Evolutionary conservation across 1,140 invertebrate species (phyloP).

Genomic region (Drosophila guanche): DNA sequence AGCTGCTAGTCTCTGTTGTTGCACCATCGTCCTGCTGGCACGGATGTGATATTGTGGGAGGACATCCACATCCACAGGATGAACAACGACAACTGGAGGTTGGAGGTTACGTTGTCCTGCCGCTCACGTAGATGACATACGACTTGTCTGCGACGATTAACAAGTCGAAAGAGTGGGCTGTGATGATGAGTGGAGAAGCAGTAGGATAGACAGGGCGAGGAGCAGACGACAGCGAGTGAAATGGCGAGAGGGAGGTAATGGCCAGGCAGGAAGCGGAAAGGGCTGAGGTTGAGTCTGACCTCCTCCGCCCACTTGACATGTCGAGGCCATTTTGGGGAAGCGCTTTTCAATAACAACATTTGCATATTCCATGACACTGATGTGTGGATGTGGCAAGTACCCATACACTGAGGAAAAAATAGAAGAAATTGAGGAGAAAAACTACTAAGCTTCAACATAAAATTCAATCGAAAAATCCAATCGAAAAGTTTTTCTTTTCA

Average conservation of each 20-base stretch:
- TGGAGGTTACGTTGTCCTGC: slow-evolving; percentile 41
- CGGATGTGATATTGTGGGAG: slow-evolving; percentile 23
- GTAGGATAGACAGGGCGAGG: not conserved
- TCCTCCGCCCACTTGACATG: slow-evolving; percentile 24
- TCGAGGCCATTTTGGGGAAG: slow-evolving; percentile 38
- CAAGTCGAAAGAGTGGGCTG: slow-evolving; percentile 18
- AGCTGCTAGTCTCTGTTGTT: slow-evolving; percentile 1
- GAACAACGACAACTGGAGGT: slow-evolving; percentile 32
- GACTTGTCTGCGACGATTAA: slow-evolving; percentile 69
- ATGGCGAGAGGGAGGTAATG: slow-evolving; percentile 18
- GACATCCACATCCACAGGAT: slow-evolving; percentile 22
- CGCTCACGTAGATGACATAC: slow-evolving; percentile 60
- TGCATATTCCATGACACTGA: slow-evolving; percentile 34
- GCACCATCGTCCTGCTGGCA: not conserved
- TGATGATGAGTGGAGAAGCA: slow-evolving; percentile 2
- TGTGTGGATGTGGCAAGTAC: too few species aligned
- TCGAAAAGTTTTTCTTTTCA: too few species aligned
- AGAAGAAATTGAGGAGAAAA: too few species aligned
- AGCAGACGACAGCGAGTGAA: slow-evolving; percentile 7
- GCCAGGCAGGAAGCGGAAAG: slow-evolving; percentile 16
- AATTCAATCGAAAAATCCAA: too few species aligned
- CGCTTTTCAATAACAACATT: slow-evolving; percentile 60
- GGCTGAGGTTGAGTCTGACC: not conserved
- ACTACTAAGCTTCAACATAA: too few species aligned
- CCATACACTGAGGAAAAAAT: too few species aligned